Percentiles rank a stretch among this genome's conserved stretches.
phyloP scores from a whole-genome alignment of 2,113 vertebrate genomes.

The Tylochromis polylepis region DNA sequence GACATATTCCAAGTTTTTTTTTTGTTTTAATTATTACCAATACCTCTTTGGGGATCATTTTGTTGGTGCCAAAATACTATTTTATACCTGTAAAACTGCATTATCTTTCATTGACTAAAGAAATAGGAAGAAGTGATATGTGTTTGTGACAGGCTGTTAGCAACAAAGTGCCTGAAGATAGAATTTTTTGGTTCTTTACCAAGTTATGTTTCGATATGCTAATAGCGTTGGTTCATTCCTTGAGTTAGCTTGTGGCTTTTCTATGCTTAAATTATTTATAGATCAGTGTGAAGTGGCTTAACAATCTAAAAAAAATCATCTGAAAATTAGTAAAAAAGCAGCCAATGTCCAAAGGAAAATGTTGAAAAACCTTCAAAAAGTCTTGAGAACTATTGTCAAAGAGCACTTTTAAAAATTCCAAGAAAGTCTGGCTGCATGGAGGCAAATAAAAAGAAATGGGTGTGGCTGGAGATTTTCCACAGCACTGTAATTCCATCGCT shows the following conservation, averaged over 20 bases:
- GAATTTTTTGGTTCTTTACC: no score
- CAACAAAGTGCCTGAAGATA: no score
- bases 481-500: background rate
- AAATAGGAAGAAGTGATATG: background rate
- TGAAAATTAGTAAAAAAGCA: background rate
- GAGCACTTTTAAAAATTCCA: background rate
- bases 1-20: rapidly evolving
- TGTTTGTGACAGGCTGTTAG: no score
- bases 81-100: background rate
- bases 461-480: background rate
- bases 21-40: background rate
- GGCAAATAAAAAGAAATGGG: background rate
- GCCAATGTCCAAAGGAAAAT: background rate
- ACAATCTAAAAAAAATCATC: background rate
- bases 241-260: no score
- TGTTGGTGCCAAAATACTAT: background rate
- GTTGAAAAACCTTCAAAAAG: background rate
- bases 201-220: no score
- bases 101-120: background rate
- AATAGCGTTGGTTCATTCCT: no score
- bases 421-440: background rate
- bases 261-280: no score
- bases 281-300: no score
- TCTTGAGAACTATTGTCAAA: background rate
- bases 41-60: background rate